Percentiles rank a stretch among this genome's conserved stretches.
phyloP scores from a whole-genome alignment of 2,797 vertebrate species.

The Sebastes baramenuke region DNA sequence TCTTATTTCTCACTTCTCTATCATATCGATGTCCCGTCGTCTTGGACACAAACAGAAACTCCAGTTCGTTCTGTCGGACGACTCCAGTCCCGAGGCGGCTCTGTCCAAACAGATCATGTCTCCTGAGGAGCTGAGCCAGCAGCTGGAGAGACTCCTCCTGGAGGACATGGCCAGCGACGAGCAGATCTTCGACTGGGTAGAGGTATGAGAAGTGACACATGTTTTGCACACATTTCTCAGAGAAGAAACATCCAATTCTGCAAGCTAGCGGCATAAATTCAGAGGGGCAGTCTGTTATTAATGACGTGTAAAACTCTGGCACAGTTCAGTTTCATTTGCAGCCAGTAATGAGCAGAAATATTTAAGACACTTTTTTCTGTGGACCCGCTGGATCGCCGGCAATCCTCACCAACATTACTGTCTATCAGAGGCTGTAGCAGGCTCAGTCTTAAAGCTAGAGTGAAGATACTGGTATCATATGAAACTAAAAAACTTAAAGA shows the following conservation, averaged over 20 bases:
- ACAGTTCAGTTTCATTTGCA: not conserved
- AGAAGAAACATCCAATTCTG: not conserved
- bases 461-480: too few relatives aligned
- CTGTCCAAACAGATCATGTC: constrained; percentile 65
- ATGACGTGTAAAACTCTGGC: not conserved
- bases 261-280: not conserved
- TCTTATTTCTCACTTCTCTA: not conserved
- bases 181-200: constrained; percentile 98
- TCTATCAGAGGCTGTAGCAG: too few relatives aligned
- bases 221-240: not conserved
- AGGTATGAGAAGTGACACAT: constrained; percentile 82
- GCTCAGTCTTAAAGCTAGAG: too few relatives aligned
- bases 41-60: constrained; percentile 87
- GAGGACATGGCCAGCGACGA: constrained; percentile 95
- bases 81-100: constrained; percentile 42
- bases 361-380: too few relatives aligned
- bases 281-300: not conserved
- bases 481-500: too few relatives aligned
- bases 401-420: too few relatives aligned
- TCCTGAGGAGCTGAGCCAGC: constrained; percentile 89
- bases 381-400: too few relatives aligned
- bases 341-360: not conserved
- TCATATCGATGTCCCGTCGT: not conserved
- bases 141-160: constrained; percentile 92
- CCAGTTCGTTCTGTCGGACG: constrained; percentile 85